phyloP scores from a whole-genome alignment of 2,888 invertebrate genomes.

The Melikaiella ostensackeni region DNA sequence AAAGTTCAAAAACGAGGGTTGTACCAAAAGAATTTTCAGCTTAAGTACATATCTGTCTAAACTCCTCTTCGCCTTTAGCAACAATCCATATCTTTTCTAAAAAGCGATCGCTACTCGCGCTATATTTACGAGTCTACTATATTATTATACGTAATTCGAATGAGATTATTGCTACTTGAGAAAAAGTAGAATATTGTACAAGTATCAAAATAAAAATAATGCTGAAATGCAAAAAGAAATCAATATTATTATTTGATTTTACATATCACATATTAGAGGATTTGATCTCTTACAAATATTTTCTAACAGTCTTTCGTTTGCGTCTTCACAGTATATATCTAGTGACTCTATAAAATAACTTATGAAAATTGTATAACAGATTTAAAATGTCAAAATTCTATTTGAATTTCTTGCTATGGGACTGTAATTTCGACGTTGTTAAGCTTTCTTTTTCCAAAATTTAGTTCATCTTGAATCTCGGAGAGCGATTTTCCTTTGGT shows the following conservation, averaged over 20 bases:
- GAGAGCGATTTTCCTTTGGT: constrained; percentile 85
- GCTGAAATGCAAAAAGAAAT: constrained; percentile 9
- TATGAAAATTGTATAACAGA: background rate
- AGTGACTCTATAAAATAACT: background rate
- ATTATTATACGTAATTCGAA: constrained; percentile 15
- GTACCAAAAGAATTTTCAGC: constrained; percentile 25
- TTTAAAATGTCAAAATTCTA: background rate
- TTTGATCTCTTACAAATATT: background rate
- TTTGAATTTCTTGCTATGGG: background rate
- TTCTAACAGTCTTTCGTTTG: background rate
- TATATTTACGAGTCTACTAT: constrained; percentile 14
- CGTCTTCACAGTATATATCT: background rate
- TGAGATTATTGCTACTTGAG: constrained; percentile 16
- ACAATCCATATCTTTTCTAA: constrained; percentile 36
- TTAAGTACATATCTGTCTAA: constrained; percentile 38
- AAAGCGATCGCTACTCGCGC: constrained; percentile 1
- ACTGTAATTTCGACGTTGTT: background rate
- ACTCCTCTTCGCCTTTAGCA: constrained; percentile 31
- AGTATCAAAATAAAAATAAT: constrained; percentile 31
- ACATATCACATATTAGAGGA: background rate
- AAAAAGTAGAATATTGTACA: constrained; percentile 26
- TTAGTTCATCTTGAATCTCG: constrained; percentile 83
- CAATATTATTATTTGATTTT: background rate
- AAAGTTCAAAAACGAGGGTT: constrained; percentile 17
- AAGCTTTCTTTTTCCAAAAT: constrained; percentile 69